Percentiles rank a stretch among this genome's conserved stretches.
phyloP scores from a whole-genome alignment of 2,888 invertebrate genomes.

The Macrosoma leucophasiata region DNA sequence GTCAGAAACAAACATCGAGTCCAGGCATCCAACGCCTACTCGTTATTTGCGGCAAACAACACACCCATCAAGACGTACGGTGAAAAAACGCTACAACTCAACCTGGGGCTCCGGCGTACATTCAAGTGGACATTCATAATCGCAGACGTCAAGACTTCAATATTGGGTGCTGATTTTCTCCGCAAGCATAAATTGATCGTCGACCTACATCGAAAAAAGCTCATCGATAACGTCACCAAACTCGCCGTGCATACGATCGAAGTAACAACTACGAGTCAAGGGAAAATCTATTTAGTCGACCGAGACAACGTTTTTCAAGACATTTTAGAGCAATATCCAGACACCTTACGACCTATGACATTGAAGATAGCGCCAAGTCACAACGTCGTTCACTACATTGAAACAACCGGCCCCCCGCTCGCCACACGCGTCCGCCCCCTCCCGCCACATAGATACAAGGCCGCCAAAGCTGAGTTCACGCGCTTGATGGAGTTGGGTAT shows the following conservation, averaged over 20 bases:
- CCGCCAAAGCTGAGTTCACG: conserved; percentile 8
- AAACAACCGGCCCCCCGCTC: conserved; percentile 11
- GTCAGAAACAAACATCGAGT: conserved; percentile 3
- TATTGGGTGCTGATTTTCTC: conserved; percentile 22
- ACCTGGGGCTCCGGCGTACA: conserved; percentile 15
- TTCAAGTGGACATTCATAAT: conserved; percentile 21
- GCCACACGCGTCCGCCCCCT: conserved; percentile 8
- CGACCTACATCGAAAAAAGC: conserved; percentile 14
- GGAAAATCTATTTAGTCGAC: neutral
- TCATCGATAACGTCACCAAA: conserved; percentile 18
- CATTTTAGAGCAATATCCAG: conserved; percentile 10
- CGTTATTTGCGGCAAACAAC: conserved; percentile 25
- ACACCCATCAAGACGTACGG: conserved; percentile 20
- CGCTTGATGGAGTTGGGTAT: conserved; percentile 24
- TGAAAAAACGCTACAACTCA: conserved; percentile 9
- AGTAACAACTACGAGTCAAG: neutral
- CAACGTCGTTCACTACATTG: conserved; percentile 9
- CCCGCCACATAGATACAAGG: conserved; percentile 7
- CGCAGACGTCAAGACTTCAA: conserved; percentile 21
- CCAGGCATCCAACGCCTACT: conserved; percentile 3
- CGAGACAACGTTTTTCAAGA: conserved; percentile 7
- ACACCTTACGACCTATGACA: conserved; percentile 8
- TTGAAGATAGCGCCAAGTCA: conserved; percentile 6
- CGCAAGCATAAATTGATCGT: conserved; percentile 14
- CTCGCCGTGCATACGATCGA: conserved; percentile 7